Evolutionary conservation across 2,797 vertebrate genomes (phyloP).

Genomic region (Enteromius treurensis): DNA sequence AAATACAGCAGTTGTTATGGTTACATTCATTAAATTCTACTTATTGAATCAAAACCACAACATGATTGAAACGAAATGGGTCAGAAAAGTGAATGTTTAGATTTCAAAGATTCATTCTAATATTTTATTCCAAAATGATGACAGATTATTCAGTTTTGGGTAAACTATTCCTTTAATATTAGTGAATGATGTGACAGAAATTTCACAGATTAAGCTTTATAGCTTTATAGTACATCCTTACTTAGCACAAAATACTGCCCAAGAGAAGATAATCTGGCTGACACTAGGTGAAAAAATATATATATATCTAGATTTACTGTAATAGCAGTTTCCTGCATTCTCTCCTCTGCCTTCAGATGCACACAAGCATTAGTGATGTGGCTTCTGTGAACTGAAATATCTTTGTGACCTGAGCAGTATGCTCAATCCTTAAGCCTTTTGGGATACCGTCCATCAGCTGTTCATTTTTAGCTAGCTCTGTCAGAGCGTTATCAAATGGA

Average conservation of each 20-base stretch:
- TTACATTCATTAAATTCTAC: constrained; percentile 61
- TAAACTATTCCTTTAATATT: not conserved
- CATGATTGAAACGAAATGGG: not conserved
- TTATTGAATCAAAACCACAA: constrained; percentile 25
- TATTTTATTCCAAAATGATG: not conserved
- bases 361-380: constrained; percentile 58
- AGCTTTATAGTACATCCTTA: not conserved
- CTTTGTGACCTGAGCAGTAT: constrained; percentile 51
- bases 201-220: not conserved
- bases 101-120: not conserved
- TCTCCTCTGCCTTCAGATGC: not conserved
- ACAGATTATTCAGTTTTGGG: no score
- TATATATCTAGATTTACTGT: not conserved
- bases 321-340: not conserved
- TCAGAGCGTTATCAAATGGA: constrained; percentile 41
- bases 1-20: constrained; percentile 44
- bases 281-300: not conserved
- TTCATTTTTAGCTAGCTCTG: constrained; percentile 40
- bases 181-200: not conserved
- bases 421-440: constrained; percentile 67
- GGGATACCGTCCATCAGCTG: constrained; percentile 47
- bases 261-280: not conserved
- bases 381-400: constrained; percentile 44
- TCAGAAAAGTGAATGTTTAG: not conserved
- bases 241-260: not conserved